Evolutionary conservation across 2,888 invertebrate species (phyloP).

Genomic region (Drosophila algonquin): DNA sequence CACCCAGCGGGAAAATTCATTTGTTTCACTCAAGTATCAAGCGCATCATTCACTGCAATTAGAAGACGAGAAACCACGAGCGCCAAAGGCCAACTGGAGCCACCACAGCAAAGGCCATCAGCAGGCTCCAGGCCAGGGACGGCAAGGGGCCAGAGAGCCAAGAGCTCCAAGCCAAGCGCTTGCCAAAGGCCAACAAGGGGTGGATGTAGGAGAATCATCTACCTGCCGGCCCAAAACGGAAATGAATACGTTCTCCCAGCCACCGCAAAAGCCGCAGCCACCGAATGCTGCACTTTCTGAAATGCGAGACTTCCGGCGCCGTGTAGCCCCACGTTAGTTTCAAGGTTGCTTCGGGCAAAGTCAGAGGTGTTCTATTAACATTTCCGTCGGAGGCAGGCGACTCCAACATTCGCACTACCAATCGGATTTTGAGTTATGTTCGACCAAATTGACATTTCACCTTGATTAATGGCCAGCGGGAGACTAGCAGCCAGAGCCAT

Average conservation of each 20-base stretch:
- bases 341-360: conserved; percentile 29
- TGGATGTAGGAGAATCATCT: neutral
- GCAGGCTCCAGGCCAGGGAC: neutral
- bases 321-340: conserved; percentile 10
- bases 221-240: conserved; percentile 12
- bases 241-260: conserved; percentile 27
- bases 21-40: conserved; percentile 9
- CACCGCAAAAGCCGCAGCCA: conserved; percentile 14
- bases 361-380: conserved; percentile 15
- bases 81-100: neutral
- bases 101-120: neutral
- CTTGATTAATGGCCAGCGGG: conserved; percentile 60
- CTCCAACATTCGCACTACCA: conserved; percentile 21
- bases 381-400: neutral
- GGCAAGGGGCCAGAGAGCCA: neutral
- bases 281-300: conserved; percentile 30
- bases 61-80: neutral
- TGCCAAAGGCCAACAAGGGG: neutral
- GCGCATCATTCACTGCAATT: neutral
- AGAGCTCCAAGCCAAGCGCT: neutral
- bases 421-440: conserved; percentile 62
- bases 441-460: conserved; percentile 62
- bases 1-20: conserved; percentile 5
- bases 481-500: neutral
- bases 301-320: conserved; percentile 30